Evolutionary conservation across 2,113 vertebrate species (phyloP).

Genomic region (Sapayoa aenigma): DNA sequence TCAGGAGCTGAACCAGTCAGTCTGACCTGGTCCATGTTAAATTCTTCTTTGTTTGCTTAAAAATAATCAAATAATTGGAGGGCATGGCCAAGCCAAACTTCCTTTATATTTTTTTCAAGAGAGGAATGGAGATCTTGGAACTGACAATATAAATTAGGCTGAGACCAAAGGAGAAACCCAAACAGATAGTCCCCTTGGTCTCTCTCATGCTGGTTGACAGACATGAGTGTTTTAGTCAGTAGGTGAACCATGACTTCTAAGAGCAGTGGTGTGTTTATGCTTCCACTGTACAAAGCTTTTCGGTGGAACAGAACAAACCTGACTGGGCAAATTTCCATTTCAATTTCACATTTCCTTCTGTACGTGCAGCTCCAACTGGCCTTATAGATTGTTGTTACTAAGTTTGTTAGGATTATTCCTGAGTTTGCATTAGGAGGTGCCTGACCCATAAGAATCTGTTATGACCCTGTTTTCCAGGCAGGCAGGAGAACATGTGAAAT

Average conservation of each 20-base stretch:
- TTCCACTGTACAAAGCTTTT: constrained; percentile 14
- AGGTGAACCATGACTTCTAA: constrained; percentile 54
- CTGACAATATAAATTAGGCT: constrained; percentile 43
- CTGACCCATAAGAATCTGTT: constrained; percentile 6
- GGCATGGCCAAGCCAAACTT: background rate
- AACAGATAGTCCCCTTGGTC: constrained; percentile 32
- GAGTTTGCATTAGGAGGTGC: background rate
- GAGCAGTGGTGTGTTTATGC: constrained; percentile 41
- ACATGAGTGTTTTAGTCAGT: constrained; percentile 26
- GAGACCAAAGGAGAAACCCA: constrained; percentile 13
- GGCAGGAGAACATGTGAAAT: background rate
- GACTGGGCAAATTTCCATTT: background rate
- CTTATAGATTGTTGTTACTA: background rate
- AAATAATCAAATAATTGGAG: constrained; percentile 10
- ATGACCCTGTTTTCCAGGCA: background rate
- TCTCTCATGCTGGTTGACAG: constrained; percentile 18
- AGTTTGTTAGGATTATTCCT: background rate
- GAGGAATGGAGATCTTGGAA: constrained; percentile 26
- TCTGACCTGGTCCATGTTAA: background rate
- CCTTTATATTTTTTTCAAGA: background rate
- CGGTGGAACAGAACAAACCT: constrained; percentile 12
- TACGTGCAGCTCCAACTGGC: background rate
- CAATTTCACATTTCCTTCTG: background rate
- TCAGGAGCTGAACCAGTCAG: background rate
- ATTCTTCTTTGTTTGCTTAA: constrained; percentile 29